Conservation (phyloP, 2,797 vertebrate species). For the Pseudochromis fuscus region DNA sequence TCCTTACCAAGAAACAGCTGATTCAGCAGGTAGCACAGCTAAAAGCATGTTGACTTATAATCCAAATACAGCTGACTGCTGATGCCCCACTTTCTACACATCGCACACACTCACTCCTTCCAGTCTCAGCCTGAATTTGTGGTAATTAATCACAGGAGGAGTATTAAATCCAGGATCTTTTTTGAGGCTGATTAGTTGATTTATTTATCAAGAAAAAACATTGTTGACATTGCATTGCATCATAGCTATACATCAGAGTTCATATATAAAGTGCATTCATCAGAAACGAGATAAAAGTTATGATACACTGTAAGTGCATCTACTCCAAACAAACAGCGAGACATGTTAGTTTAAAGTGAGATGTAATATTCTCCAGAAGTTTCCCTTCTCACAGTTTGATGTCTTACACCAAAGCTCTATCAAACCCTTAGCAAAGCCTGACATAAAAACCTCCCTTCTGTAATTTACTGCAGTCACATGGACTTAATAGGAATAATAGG, state of each 20-base stretch:
- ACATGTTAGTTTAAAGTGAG: not conserved
- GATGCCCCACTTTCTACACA: constrained; percentile 70
- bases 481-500: constrained; percentile 24
- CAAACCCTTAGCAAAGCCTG: constrained; percentile 2
- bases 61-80: constrained; percentile 75
- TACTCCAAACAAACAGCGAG: not conserved
- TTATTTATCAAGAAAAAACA: constrained; percentile 46
- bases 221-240: not conserved
- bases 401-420: constrained; percentile 10
- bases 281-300: not conserved
- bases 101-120: constrained; percentile 46
- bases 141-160: constrained; percentile 54
- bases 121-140: constrained; percentile 40
- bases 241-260: not conserved
- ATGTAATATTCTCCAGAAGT: not conserved
- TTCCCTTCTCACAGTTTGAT: not conserved
- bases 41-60: constrained; percentile 77
- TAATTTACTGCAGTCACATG: constrained; percentile 6
- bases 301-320: not conserved
- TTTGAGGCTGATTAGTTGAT: constrained; percentile 49
- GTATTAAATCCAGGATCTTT: constrained; percentile 27
- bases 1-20: constrained; percentile 70
- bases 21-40: constrained; percentile 71
- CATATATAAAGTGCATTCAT: not conserved
- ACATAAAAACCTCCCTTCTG: constrained; percentile 4